A percentile compares a stretch with the other conserved stretches of the same genome.
phyloP scores from a whole-genome alignment of 2,797 vertebrate genomes.

The Tragelaphus oryx region DNA sequence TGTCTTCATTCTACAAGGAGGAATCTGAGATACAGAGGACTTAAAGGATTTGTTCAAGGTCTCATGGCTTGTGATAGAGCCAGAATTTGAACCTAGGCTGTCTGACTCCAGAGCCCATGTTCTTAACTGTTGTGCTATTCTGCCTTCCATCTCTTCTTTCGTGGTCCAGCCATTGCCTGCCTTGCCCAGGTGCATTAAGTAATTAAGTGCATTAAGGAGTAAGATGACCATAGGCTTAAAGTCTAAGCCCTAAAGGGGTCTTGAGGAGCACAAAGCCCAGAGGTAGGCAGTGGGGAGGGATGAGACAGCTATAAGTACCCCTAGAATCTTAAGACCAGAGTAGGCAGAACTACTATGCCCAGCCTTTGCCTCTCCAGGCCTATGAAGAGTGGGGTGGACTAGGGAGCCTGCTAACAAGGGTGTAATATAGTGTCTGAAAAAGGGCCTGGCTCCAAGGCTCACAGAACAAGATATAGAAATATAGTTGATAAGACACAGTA shows the following conservation, averaged over 20 bases:
- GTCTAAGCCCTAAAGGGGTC: neutral
- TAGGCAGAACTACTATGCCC: neutral
- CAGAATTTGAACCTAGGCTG: neutral
- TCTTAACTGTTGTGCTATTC: neutral
- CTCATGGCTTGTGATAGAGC: neutral
- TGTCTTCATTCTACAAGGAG: neutral
- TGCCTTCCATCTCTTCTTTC: neutral
- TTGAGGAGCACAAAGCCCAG: neutral
- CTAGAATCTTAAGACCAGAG: neutral
- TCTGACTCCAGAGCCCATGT: neutral
- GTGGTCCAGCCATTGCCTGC: neutral
- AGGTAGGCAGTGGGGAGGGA: neutral
- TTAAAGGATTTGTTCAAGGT: neutral
- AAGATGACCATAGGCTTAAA: neutral
- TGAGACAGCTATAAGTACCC: neutral
- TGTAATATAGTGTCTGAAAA: constrained; percentile 23
- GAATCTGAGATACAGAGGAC: neutral
- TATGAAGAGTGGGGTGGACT: neutral
- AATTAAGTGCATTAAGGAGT: neutral
- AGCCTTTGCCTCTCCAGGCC: neutral
- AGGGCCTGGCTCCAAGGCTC: neutral
- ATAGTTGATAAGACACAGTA: neutral
- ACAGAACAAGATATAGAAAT: neutral
- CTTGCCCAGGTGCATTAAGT: neutral
- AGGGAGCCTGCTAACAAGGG: neutral